These are phyloP conservation scores for Tridacna gigas DNA, from an alignment of 2,888 invertebrate species.

Conservation along the genomic window DNA sequence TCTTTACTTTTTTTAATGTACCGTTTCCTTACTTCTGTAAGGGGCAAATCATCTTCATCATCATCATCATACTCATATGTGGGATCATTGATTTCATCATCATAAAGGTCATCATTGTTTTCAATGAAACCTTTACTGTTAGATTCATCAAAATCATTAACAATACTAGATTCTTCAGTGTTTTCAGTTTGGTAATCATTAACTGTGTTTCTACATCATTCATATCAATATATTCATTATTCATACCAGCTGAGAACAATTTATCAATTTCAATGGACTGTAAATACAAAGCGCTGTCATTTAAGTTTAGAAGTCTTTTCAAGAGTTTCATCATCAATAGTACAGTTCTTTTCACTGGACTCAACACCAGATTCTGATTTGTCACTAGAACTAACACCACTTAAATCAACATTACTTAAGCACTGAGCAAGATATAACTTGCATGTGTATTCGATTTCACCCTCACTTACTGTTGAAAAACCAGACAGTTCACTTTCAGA, in stretches of 20 bases:
- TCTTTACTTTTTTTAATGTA: conserved; percentile 8
- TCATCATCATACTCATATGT: neutral
- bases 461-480: neutral
- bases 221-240: neutral
- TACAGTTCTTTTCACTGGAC: too few species aligned
- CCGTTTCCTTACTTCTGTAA: neutral
- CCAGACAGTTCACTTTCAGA: neutral
- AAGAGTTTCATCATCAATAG: too few species aligned
- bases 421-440: conserved; percentile 1
- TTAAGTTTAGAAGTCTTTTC: too few species aligned
- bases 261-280: too few species aligned
- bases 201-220: conserved; percentile 2
- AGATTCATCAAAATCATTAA: neutral
- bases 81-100: neutral
- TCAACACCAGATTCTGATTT: too few species aligned
- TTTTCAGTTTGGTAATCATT: too few species aligned
- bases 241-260: neutral
- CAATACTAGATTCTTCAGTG: neutral
- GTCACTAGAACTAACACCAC: too few species aligned
- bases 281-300: too few species aligned
- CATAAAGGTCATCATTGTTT: neutral
- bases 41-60: neutral
- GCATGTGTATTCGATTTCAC: too few species aligned
- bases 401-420: too few species aligned
- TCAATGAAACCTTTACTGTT: neutral